Evolutionary conservation across 2,888 invertebrate genomes (phyloP).

Genomic region (Exocentrus adspersus): DNA sequence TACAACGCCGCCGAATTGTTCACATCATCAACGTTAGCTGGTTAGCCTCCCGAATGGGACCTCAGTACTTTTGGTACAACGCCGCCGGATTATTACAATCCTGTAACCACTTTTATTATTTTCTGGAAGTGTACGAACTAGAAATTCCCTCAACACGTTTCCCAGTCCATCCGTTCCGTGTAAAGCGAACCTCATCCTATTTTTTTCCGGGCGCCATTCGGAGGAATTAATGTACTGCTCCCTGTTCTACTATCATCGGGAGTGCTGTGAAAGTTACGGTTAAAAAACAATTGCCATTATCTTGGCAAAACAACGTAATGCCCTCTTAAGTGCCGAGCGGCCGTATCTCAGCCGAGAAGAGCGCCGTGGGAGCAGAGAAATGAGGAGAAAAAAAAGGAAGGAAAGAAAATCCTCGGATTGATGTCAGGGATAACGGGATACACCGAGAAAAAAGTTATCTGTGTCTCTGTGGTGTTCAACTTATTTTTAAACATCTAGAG

Average conservation of each 20-base stretch:
- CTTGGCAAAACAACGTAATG: slow-evolving; percentile 42
- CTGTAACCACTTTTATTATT: too few relatives aligned
- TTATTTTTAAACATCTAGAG: too few relatives aligned
- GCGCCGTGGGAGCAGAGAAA: slow-evolving; percentile 4
- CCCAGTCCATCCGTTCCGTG: too few relatives aligned
- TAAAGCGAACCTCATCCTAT: not conserved
- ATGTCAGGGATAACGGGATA: slow-evolving; percentile 24
- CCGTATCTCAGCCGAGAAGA: slow-evolving; percentile 24
- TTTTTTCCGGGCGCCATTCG: slow-evolving; percentile 17
- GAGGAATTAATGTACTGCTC: slow-evolving; percentile 32
- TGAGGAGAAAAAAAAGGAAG: slow-evolving; percentile 31
- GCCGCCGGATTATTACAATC: too few relatives aligned
- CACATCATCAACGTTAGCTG: too few relatives aligned
- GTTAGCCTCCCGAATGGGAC: too few relatives aligned
- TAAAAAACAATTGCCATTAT: slow-evolving; percentile 44
- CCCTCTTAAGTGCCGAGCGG: slow-evolving; percentile 38
- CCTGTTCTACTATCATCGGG: slow-evolving; percentile 30
- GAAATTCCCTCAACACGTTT: too few relatives aligned
- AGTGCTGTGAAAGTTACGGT: slow-evolving; percentile 33
- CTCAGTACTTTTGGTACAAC: too few relatives aligned
- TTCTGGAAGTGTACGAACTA: too few relatives aligned
- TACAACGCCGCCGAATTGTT: too few relatives aligned
- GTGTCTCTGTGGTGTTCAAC: too few relatives aligned
- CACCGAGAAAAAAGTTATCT: too few relatives aligned
- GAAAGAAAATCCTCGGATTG: slow-evolving; percentile 17